Percentiles rank a stretch among this genome's conserved stretches.
Conservation (phyloP, 2,888 invertebrate species). For the Aricia artaxerxes region DNA sequence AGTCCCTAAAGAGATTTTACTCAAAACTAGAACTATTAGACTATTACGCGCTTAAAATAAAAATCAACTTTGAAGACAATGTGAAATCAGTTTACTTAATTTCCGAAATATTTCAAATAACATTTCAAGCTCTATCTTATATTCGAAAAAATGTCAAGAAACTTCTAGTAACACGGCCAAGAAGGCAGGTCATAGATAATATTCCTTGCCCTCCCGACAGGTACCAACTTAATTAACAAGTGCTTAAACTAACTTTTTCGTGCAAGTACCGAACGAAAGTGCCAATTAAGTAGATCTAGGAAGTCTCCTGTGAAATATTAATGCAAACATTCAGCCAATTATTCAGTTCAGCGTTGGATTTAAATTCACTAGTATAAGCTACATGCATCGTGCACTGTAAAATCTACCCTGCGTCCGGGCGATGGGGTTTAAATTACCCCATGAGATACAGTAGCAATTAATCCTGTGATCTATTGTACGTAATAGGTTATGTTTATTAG, state of each 20-base stretch:
- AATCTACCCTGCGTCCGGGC: not conserved
- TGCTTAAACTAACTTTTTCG: slow-evolving; percentile 1
- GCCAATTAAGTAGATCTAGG: slow-evolving; percentile 17
- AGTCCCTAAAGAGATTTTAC: too few relatives aligned
- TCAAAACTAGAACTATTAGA: too few relatives aligned
- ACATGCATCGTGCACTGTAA: not conserved
- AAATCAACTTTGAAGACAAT: too few relatives aligned
- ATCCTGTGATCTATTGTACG: slow-evolving; percentile 40
- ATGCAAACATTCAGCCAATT: slow-evolving; percentile 25
- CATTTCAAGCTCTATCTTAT: too few relatives aligned
- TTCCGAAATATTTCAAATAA: too few relatives aligned
- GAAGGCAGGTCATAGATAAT: not conserved
- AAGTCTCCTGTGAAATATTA: slow-evolving; percentile 21
- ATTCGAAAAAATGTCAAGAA: too few relatives aligned
- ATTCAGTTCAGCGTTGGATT: slow-evolving; percentile 24
- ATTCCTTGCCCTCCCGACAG: not conserved
- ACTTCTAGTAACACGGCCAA: too few relatives aligned
- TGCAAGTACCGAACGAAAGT: not conserved
- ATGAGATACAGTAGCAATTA: slow-evolving; percentile 32
- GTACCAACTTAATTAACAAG: slow-evolving; percentile 1
- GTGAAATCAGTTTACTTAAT: too few relatives aligned
- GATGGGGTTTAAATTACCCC: not conserved
- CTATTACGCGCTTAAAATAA: too few relatives aligned
- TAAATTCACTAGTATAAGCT: slow-evolving; percentile 27
- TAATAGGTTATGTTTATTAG: slow-evolving; percentile 44